phyloP scores from a whole-genome alignment of 2,113 vertebrate species.

The Herpetotheres cachinnans region DNA sequence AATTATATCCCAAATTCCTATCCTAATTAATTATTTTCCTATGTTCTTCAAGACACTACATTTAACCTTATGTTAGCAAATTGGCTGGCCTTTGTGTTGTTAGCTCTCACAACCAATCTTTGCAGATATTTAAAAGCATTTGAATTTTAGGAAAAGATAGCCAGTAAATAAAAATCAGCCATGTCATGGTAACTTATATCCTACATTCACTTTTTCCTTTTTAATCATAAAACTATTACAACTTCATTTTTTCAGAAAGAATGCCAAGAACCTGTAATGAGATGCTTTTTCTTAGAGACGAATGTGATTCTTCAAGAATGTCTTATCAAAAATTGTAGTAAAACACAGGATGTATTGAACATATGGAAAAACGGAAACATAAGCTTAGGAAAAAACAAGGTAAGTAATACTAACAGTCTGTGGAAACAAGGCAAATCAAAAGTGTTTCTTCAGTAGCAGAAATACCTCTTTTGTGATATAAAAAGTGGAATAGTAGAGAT shows the following conservation, averaged over 20 bases:
- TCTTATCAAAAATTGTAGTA: not conserved
- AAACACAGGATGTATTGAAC: not conserved
- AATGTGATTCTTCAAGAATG: constrained; percentile 67
- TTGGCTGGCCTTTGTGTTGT: not conserved
- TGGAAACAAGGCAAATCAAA: not conserved
- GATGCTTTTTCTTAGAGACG: constrained; percentile 74
- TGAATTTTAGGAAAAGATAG: not conserved
- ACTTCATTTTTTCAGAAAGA: constrained; percentile 44
- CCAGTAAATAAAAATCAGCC: not conserved
- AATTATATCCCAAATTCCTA: not conserved
- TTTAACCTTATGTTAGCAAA: not conserved
- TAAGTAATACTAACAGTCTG: not conserved
- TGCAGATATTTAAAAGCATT: not conserved
- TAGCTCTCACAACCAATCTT: not conserved
- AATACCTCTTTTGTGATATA: not conserved
- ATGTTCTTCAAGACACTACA: not conserved
- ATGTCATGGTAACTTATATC: not conserved
- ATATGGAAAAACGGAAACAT: not conserved
- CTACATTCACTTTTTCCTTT: not conserved
- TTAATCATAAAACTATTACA: not conserved
- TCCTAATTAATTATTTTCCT: not conserved
- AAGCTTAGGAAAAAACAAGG: not conserved
- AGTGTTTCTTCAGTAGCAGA: not conserved
- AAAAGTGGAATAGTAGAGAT: not conserved
- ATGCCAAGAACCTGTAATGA: constrained; percentile 70